Evolutionary conservation across 2,888 invertebrate species (phyloP), one percentile per base, ranked within the genome.

Genomic region (Mayetiola destructor): DNA sequence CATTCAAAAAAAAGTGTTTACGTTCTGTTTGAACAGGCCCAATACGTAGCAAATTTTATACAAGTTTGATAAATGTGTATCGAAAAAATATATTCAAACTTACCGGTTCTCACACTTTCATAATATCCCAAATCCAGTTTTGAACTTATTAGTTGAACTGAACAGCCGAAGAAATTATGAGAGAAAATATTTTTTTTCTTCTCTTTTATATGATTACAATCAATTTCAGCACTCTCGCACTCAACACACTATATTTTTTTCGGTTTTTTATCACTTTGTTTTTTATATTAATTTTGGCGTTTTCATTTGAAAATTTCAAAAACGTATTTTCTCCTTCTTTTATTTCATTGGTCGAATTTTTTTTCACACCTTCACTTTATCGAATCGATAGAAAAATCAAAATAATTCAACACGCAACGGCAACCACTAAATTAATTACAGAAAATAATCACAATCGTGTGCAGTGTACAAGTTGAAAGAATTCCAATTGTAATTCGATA

Each of bases 41-140:
- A 32, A 8, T 32, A 12, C 6, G 6, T 32, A 12, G 32, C 6
- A 8, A 32, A 32, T 32, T 32, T 32, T 32, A 12, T 12, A 18
- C 39, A 20, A n/a, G n/a, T n/a, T n/a, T n/a, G n/a, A n/a, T n/a
- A n/a, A 39, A 39, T 36, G 10, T 18, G 20, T 39, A 39, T n/a
- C 23, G 39, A 8, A 18, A 42, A 27, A 23, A 48, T 42, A 36
- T 10, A n/a, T 12, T 27, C 8, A 42, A 10, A 21, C 42, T 21
- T 48, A 48, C 48, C 48, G 48, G 48, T 27, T 70, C 69, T 71
- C 60, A 72, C 71, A 67, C 71, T 71, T 63, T 72, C 72, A 70
- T 71, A 72, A 64, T 72, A 72, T 71, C 72, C 72, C 63, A 72
- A 71, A 72, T 72, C 72, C 72, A 72, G 72, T 69, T 48, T 42